Base-by-base conservation (phyloP, 2,888 invertebrate genomes). In the Epirrita christyi region DNA sequence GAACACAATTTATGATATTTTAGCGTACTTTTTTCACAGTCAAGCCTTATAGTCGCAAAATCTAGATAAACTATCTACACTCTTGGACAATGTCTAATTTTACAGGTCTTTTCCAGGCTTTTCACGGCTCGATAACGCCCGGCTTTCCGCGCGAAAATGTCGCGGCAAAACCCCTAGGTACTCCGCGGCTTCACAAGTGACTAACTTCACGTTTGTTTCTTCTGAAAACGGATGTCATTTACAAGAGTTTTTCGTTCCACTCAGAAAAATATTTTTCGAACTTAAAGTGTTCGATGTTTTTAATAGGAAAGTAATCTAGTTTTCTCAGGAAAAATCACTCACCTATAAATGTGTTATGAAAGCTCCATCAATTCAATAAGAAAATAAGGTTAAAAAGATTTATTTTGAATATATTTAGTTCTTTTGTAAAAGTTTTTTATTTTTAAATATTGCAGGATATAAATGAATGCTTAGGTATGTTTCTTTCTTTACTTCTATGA, bases 81-180 rank as follows among this genome's bases (percentile, higher is more conserved):
- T 68, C 70, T 63, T 40, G 67, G 62, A 70, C 75, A 65, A 74
- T 76, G 70, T 64, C 70, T 70, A 70, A 71, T 69, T 78, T 77
- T 79, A 76, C 72, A 83, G 76, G 75, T 80, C 79, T 76, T 86
- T 87, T 86, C 83, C 73, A 85, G 83, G 55, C 75, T 88, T 90
- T 91, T 88, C 87, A 90, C 88, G 88, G 89, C 89, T 91, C 85
- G 83, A 89, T 92, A 90, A 89, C 89, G 91, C 88, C 91, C 90
- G 90, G 90, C 92, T 88, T 92, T 90, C 91, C 92, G 92, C 92
- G 92, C 92, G 92, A 92, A 91, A 92, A 92, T 91, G 89, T 91
- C 91, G 92, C 92, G 92, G 88, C 89, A 88, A 92, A 88, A 87
- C 37, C 21, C 21, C 83, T 83, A 71, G 76, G 75, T 76, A 64